Conservation (phyloP, 2,888 invertebrate species). For the Cantharis rustica region DNA sequence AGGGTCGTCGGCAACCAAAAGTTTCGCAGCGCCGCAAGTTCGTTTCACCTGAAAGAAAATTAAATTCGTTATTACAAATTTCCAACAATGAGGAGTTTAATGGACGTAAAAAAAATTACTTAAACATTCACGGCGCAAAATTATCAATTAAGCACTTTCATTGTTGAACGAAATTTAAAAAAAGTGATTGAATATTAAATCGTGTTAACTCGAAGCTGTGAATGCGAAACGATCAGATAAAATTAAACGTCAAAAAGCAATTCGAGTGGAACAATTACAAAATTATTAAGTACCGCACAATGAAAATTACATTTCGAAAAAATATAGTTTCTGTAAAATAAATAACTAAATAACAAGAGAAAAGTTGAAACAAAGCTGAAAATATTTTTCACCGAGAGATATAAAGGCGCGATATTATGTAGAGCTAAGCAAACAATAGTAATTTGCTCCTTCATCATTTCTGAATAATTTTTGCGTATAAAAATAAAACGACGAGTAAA, state of each 20-base stretch:
- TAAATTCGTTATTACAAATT: neutral
- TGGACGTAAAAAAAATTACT: neutral
- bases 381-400: neutral
- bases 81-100: neutral
- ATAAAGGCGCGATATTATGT: neutral
- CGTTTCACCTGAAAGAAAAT: constrained; percentile 59
- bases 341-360: neutral
- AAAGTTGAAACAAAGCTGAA: neutral
- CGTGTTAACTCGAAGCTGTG: neutral
- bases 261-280: neutral
- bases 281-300: neutral
- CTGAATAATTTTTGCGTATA: too few relatives aligned
- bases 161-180: neutral
- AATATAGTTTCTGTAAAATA: neutral
- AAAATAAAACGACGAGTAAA: too few relatives aligned
- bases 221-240: neutral
- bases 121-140: neutral
- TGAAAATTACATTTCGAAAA: neutral
- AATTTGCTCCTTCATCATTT: too few relatives aligned
- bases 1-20: constrained; percentile 42
- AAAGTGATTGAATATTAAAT: neutral
- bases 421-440: neutral
- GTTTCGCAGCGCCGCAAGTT: constrained; percentile 57
- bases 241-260: neutral
- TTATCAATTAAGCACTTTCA: neutral